These are phyloP conservation scores for Gymnocephalus cernua DNA, from an alignment of 2,113 vertebrate genomes.

Conservation along the genomic window DNA sequence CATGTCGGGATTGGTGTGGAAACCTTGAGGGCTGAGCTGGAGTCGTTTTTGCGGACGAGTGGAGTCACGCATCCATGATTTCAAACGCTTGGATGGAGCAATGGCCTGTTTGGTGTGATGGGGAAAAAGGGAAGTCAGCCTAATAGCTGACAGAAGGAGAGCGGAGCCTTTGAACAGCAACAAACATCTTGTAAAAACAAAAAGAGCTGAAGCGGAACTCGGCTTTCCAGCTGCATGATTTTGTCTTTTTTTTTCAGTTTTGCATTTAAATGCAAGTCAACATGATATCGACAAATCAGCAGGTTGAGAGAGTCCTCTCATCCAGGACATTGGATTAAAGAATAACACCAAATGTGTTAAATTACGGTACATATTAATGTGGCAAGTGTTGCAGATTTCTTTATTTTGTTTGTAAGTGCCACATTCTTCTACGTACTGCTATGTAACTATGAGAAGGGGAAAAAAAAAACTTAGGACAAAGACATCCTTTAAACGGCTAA, in stretches of 20 bases:
- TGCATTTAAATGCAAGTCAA: slow-evolving; percentile 24
- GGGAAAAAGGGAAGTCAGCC: slow-evolving; percentile 22
- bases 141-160: slow-evolving; percentile 75
- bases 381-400: no score
- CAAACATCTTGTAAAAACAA: slow-evolving; percentile 51
- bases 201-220: slow-evolving; percentile 13
- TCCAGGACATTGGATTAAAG: slow-evolving; percentile 16
- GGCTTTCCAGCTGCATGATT: neutral
- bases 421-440: neutral
- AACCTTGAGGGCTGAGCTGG: slow-evolving; percentile 71
- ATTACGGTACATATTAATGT: no score
- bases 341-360: neutral
- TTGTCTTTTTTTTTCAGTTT: neutral
- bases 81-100: slow-evolving; percentile 67
- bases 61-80: slow-evolving; percentile 73
- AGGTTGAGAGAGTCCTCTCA: slow-evolving; percentile 23
- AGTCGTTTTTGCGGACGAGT: slow-evolving; percentile 69
- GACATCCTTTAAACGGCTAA: slow-evolving; percentile 5
- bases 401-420: no score
- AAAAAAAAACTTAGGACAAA: neutral
- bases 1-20: slow-evolving; percentile 69
- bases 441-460: neutral
- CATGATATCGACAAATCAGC: slow-evolving; percentile 30
- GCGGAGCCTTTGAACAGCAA: slow-evolving; percentile 46
- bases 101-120: slow-evolving; percentile 63